A percentile compares a stretch with the other conserved stretches of the same genome.
These are phyloP conservation scores for Callionymus lyra DNA, from an alignment of 2,113 vertebrate genomes.

Conservation along the genomic window DNA sequence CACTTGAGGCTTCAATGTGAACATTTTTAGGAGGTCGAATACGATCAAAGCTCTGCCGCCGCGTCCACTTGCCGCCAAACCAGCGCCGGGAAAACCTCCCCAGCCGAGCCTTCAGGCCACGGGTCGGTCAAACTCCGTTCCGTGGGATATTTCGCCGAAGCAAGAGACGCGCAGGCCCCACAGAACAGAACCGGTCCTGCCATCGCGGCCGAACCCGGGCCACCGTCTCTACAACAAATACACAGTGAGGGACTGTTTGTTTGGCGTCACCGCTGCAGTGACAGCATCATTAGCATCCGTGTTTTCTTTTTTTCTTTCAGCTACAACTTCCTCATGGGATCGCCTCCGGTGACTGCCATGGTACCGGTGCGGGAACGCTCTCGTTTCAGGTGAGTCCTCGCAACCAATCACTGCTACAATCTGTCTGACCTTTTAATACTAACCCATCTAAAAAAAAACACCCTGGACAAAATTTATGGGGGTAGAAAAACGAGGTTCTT, in stretches of 20 bases:
- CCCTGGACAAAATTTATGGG: no score
- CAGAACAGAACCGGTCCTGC: constrained; percentile 74
- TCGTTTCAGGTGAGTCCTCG: constrained; percentile 74
- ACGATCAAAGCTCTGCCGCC: constrained; percentile 67
- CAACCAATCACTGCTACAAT: background rate
- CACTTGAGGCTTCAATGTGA: background rate
- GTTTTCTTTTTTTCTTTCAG: constrained; percentile 50
- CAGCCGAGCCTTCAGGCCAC: constrained; percentile 60
- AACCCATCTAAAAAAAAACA: no score
- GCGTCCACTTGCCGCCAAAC: constrained; percentile 72
- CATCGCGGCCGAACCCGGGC: constrained; percentile 86
- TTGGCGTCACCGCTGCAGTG: no score
- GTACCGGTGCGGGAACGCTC: constrained; percentile 62
- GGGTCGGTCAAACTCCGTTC: constrained; percentile 40
- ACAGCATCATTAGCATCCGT: background rate
- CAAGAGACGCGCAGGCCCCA: constrained; percentile 56
- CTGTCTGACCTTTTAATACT: no score
- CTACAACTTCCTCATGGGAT: constrained; percentile 75
- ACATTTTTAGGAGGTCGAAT: constrained; percentile 52
- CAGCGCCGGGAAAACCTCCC: constrained; percentile 76
- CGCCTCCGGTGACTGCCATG: constrained; percentile 66
- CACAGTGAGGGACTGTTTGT: constrained; percentile 62
- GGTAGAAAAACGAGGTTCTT: constrained; percentile 71
- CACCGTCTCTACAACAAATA: constrained; percentile 92
- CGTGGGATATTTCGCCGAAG: constrained; percentile 16